These are phyloP conservation scores for Dicrurus megarhynchus DNA, from an alignment of 2,113 vertebrate genomes.

Conservation along the genomic window DNA sequence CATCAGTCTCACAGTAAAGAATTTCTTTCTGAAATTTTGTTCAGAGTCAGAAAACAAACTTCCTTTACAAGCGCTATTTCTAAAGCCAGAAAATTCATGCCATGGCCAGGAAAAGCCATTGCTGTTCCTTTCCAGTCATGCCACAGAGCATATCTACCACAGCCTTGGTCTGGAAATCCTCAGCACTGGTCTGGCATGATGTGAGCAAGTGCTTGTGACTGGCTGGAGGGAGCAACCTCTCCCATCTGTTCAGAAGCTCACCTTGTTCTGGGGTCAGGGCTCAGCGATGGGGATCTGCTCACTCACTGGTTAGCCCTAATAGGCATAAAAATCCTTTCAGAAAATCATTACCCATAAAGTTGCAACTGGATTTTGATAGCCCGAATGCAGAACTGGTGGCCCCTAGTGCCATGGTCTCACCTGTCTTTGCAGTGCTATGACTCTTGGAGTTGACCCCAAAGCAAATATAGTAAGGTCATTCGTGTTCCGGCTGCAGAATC, in stretches of 20 bases:
- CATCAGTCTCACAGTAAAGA: neutral
- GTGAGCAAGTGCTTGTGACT: neutral
- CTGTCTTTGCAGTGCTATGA: neutral
- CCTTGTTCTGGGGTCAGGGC: neutral
- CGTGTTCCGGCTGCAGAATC: neutral
- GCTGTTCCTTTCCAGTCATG: neutral
- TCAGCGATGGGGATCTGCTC: neutral
- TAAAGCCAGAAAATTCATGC: neutral
- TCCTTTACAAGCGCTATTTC: neutral
- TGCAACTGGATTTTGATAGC: neutral
- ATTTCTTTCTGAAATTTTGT: neutral
- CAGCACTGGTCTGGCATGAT: neutral
- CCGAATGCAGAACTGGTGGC: neutral
- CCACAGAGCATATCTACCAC: neutral
- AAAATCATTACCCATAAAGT: neutral
- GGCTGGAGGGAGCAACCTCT: neutral
- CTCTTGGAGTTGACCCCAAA: neutral
- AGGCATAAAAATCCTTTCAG: neutral
- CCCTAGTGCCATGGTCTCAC: too few species aligned
- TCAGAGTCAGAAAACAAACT: neutral
- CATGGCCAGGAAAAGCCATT: neutral
- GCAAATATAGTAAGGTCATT: neutral
- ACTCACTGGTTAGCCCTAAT: accelerated
- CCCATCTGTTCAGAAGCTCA: accelerated
- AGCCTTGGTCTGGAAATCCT: neutral